Evolutionary conservation across 2,797 vertebrate genomes (phyloP).

Genomic region (Notamacropus eugenii): DNA sequence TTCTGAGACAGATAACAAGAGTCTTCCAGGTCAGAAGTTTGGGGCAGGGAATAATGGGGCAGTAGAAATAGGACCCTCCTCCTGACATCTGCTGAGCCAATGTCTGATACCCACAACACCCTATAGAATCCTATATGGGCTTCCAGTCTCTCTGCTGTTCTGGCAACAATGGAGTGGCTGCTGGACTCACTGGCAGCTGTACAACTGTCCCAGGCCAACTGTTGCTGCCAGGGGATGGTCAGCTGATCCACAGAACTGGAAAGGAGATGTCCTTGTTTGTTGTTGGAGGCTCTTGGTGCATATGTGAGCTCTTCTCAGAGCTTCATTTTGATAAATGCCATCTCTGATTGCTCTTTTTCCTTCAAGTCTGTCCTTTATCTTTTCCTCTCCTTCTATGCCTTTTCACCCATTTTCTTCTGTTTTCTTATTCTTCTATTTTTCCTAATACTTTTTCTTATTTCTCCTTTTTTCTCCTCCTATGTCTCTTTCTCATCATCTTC

Average conservation of each 20-base stretch:
- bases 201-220: constrained; percentile 69
- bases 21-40: neutral
- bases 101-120: neutral
- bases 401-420: neutral
- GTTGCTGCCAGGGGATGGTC: constrained; percentile 76
- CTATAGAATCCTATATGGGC: constrained; percentile 12
- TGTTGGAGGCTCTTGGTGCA: constrained; percentile 69
- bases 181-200: constrained; percentile 77
- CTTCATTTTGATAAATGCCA: constrained; percentile 9
- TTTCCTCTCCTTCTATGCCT: neutral
- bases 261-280: constrained; percentile 47
- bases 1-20: neutral
- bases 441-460: neutral
- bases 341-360: constrained; percentile 63
- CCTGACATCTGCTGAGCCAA: neutral
- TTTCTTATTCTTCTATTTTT: neutral
- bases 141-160: constrained; percentile 77
- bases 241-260: constrained; percentile 73
- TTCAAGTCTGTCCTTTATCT: constrained; percentile 59
- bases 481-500: neutral
- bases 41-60: neutral
- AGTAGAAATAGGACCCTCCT: neutral
- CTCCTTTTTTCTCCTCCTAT: neutral
- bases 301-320: neutral
- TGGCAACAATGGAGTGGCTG: constrained; percentile 63